These are phyloP conservation scores for Phoxinus dragarum DNA, from an alignment of 2,797 vertebrate genomes.

Conservation along the genomic window DNA sequence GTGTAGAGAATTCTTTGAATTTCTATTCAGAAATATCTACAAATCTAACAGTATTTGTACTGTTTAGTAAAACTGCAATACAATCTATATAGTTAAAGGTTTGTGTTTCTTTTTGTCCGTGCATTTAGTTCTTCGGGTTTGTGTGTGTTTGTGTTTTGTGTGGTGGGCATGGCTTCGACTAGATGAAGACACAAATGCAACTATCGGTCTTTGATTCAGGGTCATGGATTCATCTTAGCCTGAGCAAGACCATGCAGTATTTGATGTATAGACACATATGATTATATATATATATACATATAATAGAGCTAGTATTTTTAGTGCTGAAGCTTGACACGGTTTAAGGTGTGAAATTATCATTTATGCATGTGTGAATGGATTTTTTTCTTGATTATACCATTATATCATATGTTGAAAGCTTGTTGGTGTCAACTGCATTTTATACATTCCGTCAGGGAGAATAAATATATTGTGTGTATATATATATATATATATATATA, in stretches of 20 bases:
- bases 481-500: conserved; percentile 65
- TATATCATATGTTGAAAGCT: conserved; percentile 90
- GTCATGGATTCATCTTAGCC: conserved; percentile 91
- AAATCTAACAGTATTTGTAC: conserved; percentile 90
- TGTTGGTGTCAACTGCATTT: conserved; percentile 93
- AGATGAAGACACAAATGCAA: conserved; percentile 88
- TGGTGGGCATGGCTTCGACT: conserved; percentile 93
- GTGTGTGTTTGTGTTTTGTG: conserved; percentile 76
- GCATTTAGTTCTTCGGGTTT: conserved; percentile 75
- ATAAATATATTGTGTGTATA: conserved; percentile 56
- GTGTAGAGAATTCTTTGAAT: conserved; percentile 89
- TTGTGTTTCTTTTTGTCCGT: conserved; percentile 79
- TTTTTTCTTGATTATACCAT: conserved; percentile 72
- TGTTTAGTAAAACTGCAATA: conserved; percentile 94
- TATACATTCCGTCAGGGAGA: conserved; percentile 99
- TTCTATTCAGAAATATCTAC: conserved; percentile 90
- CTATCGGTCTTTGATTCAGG: conserved; percentile 80
- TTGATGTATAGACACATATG: conserved; percentile 83
- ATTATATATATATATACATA: conserved; percentile 62
- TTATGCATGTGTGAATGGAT: conserved; percentile 98
- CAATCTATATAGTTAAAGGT: conserved; percentile 86
- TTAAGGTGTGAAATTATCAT: conserved; percentile 99
- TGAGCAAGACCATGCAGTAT: conserved; percentile 98
- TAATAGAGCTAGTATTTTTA: conserved; percentile 94
- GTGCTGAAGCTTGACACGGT: conserved; percentile 98